Evolutionary conservation across 2,888 invertebrate genomes (phyloP).

Genomic region (Julus scandinavius): DNA sequence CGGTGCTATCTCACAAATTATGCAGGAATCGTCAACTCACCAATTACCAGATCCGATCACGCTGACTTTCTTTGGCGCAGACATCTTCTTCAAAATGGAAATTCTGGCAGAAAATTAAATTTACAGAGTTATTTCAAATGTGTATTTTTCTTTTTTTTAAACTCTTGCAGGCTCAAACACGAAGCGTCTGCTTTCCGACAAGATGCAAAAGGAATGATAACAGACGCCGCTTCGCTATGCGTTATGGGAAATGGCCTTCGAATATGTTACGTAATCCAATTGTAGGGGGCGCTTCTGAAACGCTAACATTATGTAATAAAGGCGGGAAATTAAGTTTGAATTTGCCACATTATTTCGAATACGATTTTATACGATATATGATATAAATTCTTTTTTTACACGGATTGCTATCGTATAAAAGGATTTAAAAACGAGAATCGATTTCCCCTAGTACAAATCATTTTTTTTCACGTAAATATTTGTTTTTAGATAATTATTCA

Average conservation of each 20-base stretch:
- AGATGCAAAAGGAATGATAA: background rate
- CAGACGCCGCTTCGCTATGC: background rate
- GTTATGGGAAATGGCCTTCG: conserved; percentile 8
- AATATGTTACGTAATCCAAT: too few relatives aligned
- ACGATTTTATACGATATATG: too few relatives aligned
- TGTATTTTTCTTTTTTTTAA: background rate
- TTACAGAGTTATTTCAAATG: background rate
- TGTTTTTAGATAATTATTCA: too few relatives aligned
- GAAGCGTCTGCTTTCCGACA: conserved; percentile 46
- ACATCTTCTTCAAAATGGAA: conserved; percentile 40
- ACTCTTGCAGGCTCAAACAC: background rate
- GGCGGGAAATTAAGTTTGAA: too few relatives aligned
- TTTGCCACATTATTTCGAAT: background rate
- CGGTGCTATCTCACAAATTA: background rate
- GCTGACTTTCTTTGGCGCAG: conserved; percentile 56
- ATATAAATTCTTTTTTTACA: too few relatives aligned
- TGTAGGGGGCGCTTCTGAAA: too few relatives aligned
- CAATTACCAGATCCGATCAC: conserved; percentile 57
- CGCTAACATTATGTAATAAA: too few relatives aligned
- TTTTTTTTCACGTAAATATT: too few relatives aligned
- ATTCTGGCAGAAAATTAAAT: conserved; percentile 29
- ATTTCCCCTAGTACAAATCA: too few relatives aligned
- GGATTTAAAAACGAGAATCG: too few relatives aligned
- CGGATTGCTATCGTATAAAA: too few relatives aligned
- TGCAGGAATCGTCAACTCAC: conserved; percentile 48